Base-by-base conservation (phyloP, 2,888 invertebrate species). In the Arctia plantaginis region DNA sequence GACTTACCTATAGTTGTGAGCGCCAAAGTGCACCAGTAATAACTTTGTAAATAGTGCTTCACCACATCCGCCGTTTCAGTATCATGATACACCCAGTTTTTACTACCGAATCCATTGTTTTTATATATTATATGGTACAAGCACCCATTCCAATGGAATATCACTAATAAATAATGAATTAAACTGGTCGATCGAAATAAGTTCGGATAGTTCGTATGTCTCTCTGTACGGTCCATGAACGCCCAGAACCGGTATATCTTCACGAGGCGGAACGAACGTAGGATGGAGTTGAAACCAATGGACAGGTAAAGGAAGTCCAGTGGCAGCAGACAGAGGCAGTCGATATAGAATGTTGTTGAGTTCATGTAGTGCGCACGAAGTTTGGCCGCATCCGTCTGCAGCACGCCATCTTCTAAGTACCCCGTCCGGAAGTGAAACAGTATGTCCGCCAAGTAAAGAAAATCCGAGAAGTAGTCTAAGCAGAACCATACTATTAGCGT, bases 131-230 rank as follows among this genome's bases (percentile, higher is more conserved):
- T 98, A 97, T 99, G 98, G 96, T 99, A 99, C 94, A 99, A 97
- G 96, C 99, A 99, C 91, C 99, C 99, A 96, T 99, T 99, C 99
- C 99, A 99, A 97, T 99, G 99, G 96, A 99, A 99, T 95, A 99
- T 98, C 96, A 99, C 99, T 96, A 99, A 96, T 91, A 99, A 97
- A 96, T 99, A 99, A 97, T 99, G 99, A 95, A 98, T 98, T 93
- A 98, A 97, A 94, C 98, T 98, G 89, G 98, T 98, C 88, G 98
- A 98, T 91, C 98, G 97, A 96, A 99, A 99, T 90, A 99, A 97
- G 96, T 99, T 99, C 83, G 99, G 99, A 96, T 99, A 99, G 96
- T 99, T 99, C 87, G 99, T 99, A 93, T 99, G 99, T 82, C 99
- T 97, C 95, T 99, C 99, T 75, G 99, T 99, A 86, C 99, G 97